Conservation (phyloP, 2,113 vertebrate genomes). For the Fulmarus glacialis region DNA sequence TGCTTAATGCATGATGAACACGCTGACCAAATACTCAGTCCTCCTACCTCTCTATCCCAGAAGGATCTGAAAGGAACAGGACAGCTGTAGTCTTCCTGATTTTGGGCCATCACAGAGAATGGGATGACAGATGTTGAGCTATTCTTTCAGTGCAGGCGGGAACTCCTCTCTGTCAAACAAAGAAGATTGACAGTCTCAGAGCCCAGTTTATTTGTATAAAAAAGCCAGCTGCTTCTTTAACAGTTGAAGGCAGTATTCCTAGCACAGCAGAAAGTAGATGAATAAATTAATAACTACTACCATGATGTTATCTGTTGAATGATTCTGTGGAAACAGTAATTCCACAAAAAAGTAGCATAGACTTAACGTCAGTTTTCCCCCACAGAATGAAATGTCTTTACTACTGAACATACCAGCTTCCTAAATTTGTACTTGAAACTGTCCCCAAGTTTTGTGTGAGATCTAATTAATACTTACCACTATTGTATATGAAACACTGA, state of each 20-base stretch:
- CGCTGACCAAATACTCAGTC: slow-evolving; percentile 50
- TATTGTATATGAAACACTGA: neutral
- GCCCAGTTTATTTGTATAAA: slow-evolving; percentile 77
- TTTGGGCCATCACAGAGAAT: slow-evolving; percentile 75
- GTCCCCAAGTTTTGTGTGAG: neutral
- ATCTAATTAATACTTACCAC: neutral
- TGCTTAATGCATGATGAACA: slow-evolving; percentile 63
- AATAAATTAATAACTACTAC: slow-evolving; percentile 62
- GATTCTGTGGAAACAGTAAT: slow-evolving; percentile 41
- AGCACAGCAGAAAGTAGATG: slow-evolving; percentile 33
- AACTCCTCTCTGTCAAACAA: slow-evolving; percentile 76
- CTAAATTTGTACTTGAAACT: neutral
- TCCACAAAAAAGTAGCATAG: neutral
- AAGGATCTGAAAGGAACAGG: slow-evolving; percentile 76
- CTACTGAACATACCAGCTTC: neutral
- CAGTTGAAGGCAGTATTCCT: slow-evolving; percentile 61
- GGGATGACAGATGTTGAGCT: slow-evolving; percentile 82
- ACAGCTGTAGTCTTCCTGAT: slow-evolving; percentile 79
- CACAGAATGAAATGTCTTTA: neutral
- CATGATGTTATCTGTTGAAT: slow-evolving; percentile 41
- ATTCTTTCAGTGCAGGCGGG: slow-evolving; percentile 73
- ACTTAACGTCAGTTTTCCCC: neutral
- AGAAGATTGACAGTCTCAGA: slow-evolving; percentile 76
- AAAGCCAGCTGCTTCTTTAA: slow-evolving; percentile 79
- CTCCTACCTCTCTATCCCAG: slow-evolving; percentile 64